Evolutionary conservation across 2,797 vertebrate species (phyloP).

Genomic region (Gambelia wislizenii): DNA sequence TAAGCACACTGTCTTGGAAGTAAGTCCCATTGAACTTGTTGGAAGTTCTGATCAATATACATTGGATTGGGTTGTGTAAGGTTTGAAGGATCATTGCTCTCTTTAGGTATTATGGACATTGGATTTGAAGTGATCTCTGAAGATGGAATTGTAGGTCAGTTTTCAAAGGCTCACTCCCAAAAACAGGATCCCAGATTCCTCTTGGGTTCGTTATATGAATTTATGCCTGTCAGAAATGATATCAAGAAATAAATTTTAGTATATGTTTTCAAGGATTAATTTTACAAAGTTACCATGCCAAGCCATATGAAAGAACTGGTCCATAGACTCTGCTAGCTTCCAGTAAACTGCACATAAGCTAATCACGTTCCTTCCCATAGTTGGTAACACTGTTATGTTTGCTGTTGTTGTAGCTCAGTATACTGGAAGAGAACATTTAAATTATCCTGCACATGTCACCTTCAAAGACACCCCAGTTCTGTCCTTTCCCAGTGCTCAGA

Average conservation of each 20-base stretch:
- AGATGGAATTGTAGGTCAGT: neutral
- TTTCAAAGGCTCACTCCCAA: neutral
- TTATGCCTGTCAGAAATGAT: neutral
- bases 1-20: neutral
- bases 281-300: neutral
- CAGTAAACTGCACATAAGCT: neutral
- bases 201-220: neutral
- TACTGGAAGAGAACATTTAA: conserved; percentile 65
- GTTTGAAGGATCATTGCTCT: neutral
- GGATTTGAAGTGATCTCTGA: neutral
- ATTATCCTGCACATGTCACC: conserved; percentile 52
- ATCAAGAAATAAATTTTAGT: neutral
- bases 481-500: conserved; percentile 22
- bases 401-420: conserved; percentile 39
- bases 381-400: neutral
- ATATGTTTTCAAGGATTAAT: neutral
- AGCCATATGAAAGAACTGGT: neutral
- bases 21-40: too few relatives aligned
- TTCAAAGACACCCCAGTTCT: conserved; percentile 36
- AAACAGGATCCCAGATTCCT: neutral
- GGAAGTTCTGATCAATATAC: neutral
- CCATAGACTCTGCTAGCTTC: neutral
- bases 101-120: neutral
- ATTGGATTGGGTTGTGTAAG: neutral
- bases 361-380: neutral